phyloP scores from a whole-genome alignment of 2,797 vertebrate genomes.

The Melanotaenia trifasciata region DNA sequence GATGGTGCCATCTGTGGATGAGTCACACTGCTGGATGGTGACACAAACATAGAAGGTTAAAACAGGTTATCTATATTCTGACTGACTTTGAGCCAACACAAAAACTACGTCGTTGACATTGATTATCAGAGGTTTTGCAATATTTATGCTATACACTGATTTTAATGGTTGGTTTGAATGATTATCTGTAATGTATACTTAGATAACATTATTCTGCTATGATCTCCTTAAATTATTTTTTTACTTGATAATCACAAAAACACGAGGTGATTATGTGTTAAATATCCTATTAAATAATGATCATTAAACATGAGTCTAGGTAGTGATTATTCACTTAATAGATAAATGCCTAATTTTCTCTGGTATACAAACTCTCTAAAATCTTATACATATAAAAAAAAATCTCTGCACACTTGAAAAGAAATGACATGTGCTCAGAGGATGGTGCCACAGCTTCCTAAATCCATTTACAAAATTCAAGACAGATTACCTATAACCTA shows the following conservation, averaged over 20 bases:
- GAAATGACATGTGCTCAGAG: background rate
- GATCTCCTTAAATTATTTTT: background rate
- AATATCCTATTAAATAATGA: background rate
- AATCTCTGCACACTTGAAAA: background rate
- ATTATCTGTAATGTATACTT: background rate
- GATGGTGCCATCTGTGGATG: conserved; percentile 79
- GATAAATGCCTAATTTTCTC: background rate
- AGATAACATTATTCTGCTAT: background rate
- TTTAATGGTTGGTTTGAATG: conserved; percentile 3
- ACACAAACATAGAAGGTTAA: conserved; percentile 30
- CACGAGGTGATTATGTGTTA: background rate
- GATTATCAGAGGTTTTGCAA: background rate
- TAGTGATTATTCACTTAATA: background rate
- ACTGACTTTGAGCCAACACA: background rate
- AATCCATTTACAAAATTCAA: background rate
- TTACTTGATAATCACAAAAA: background rate
- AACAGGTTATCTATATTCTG: conserved; percentile 10
- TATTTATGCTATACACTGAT: background rate
- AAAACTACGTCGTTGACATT: background rate
- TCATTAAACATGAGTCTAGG: background rate
- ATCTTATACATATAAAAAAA: background rate
- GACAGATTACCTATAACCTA: too few species aligned
- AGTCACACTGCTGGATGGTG: conserved; percentile 78
- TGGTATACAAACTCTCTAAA: background rate
- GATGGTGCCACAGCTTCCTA: background rate